Conservation (phyloP, 2,888 invertebrate species). For the Trichogramma evanescens region DNA sequence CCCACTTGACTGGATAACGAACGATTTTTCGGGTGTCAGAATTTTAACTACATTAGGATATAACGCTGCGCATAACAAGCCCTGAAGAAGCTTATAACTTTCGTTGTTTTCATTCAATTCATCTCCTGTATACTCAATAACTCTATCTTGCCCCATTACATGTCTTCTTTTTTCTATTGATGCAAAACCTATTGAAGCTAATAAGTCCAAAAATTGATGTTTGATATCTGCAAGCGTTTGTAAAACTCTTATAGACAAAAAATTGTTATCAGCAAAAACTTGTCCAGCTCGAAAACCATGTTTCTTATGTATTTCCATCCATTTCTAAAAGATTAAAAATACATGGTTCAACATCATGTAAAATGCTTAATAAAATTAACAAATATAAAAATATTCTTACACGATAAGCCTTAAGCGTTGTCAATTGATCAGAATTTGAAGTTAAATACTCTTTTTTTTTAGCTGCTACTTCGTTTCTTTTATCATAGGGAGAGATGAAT, state of each 20-base stretch:
- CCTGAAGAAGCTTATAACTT: slow-evolving; percentile 67
- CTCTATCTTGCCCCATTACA: slow-evolving; percentile 57
- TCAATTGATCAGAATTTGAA: slow-evolving; percentile 83
- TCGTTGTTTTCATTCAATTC: slow-evolving; percentile 69
- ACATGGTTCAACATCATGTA: neutral
- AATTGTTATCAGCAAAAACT: slow-evolving; percentile 77
- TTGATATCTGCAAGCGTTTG: slow-evolving; percentile 82
- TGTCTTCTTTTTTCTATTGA: slow-evolving; percentile 57
- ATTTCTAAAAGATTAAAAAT: slow-evolving; percentile 54
- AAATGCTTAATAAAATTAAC: neutral
- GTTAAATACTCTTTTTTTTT: slow-evolving; percentile 70
- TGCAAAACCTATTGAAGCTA: slow-evolving; percentile 74
- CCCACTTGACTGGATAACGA: slow-evolving; percentile 64
- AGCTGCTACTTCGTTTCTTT: slow-evolving; percentile 62
- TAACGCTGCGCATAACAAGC: slow-evolving; percentile 82
- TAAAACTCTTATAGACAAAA: slow-evolving; percentile 72
- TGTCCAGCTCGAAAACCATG: slow-evolving; percentile 63
- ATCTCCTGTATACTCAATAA: slow-evolving; percentile 59
- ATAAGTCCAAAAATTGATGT: slow-evolving; percentile 67
- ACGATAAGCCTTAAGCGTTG: slow-evolving; percentile 76
- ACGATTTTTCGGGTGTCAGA: slow-evolving; percentile 71
- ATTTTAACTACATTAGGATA: slow-evolving; percentile 89
- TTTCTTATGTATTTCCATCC: slow-evolving; percentile 60
- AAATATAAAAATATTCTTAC: slow-evolving; percentile 47
- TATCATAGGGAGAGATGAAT: slow-evolving; percentile 68